Conservation (phyloP, 2,888 invertebrate species). For the Heliconius erato region DNA sequence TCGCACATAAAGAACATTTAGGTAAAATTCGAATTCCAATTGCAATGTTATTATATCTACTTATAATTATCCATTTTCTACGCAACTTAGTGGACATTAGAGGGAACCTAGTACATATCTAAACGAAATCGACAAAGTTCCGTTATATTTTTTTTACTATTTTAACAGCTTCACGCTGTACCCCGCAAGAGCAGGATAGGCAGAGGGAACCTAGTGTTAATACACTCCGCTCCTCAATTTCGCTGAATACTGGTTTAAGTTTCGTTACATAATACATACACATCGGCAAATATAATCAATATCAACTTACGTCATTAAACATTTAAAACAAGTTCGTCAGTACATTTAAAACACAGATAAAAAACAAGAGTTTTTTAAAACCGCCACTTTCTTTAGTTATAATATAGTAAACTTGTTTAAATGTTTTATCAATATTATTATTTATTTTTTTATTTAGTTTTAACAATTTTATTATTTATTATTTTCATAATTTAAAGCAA, state of each 20-base stretch:
- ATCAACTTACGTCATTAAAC: not conserved
- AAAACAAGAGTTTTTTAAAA: conserved; percentile 2
- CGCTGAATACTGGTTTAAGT: not conserved
- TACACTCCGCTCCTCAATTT: too few species aligned
- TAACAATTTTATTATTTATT: too few species aligned
- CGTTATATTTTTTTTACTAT: too few species aligned
- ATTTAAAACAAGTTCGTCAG: conserved; percentile 2
- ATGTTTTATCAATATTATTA: not conserved
- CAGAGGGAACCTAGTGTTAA: too few species aligned
- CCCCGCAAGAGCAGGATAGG: too few species aligned
- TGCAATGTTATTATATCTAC: not conserved
- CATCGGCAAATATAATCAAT: not conserved
- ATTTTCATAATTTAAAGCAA: not conserved
- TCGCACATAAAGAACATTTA: conserved; percentile 69
- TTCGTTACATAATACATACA: conserved; percentile 1
- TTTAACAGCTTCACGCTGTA: too few species aligned
- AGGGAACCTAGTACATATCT: too few species aligned
- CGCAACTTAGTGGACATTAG: too few species aligned
- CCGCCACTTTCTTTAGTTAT: too few species aligned
- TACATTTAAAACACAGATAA: conserved; percentile 10
- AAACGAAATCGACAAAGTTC: too few species aligned
- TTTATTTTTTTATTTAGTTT: too few species aligned
- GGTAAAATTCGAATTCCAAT: conserved; percentile 54
- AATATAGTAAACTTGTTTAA: not conserved
- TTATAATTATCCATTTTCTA: too few species aligned